Conservation (phyloP, 2,888 invertebrate genomes). For the Corbicula japonica region DNA sequence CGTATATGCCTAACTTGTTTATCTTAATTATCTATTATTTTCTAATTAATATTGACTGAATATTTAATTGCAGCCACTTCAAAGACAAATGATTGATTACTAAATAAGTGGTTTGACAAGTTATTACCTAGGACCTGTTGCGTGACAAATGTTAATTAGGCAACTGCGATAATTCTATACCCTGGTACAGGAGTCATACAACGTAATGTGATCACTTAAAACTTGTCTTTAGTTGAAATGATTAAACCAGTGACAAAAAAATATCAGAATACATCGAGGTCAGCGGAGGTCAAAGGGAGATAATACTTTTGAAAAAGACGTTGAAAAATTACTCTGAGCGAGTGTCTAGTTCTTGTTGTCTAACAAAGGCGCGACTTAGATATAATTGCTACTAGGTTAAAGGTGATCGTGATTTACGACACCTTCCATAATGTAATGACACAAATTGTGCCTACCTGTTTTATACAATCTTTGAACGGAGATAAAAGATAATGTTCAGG, state of each 20-base stretch:
- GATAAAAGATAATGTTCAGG: neutral
- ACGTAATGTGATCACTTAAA: constrained; percentile 30
- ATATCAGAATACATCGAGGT: constrained; percentile 27
- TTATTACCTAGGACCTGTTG: constrained; percentile 1
- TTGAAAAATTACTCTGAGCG: constrained; percentile 46
- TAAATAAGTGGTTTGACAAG: constrained; percentile 1
- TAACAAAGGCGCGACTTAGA: constrained; percentile 15
- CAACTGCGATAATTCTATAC: constrained; percentile 1
- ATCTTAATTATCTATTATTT: no score
- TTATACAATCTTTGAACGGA: constrained; percentile 12
- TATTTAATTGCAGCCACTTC: no score
- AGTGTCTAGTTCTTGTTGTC: constrained; percentile 21
- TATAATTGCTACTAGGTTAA: constrained; percentile 27
- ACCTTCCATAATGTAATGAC: constrained; percentile 36
- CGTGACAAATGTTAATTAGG: constrained; percentile 30
- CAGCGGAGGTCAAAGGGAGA: constrained; percentile 38
- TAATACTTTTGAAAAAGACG: constrained; percentile 37
- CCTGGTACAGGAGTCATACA: constrained; percentile 11
- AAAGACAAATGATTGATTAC: no score
- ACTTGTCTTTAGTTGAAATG: constrained; percentile 24
- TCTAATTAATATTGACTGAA: no score
- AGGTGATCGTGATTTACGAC: constrained; percentile 58
- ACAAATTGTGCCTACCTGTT: constrained; percentile 24
- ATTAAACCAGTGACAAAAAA: constrained; percentile 31
- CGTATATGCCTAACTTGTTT: no score